Conservation (phyloP, 2,888 invertebrate genomes). For the Drosophila stalkeri region DNA sequence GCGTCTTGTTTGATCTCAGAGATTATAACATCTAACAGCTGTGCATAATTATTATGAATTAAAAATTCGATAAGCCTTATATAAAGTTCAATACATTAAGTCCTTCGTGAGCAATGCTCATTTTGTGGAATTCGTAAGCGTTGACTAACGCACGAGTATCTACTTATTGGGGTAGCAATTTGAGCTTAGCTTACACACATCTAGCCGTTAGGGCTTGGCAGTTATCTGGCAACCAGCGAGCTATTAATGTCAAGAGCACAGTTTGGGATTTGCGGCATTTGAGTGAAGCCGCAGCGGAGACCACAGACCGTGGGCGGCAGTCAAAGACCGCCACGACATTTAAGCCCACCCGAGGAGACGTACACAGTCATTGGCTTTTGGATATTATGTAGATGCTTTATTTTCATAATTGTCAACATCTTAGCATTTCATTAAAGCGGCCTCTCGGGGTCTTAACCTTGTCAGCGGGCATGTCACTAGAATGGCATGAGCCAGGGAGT, state of each 20-base stretch:
- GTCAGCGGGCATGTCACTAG: conserved; percentile 18
- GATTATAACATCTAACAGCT: not conserved
- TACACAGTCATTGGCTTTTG: conserved; percentile 35
- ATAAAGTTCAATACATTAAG: not conserved
- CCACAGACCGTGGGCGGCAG: conserved; percentile 17
- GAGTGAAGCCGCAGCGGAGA: conserved; percentile 26
- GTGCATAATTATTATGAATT: not conserved
- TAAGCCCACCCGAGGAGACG: conserved; percentile 42
- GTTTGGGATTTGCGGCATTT: conserved; percentile 44
- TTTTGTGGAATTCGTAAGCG: not conserved
- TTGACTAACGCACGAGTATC: not conserved
- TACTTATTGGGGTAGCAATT: not conserved
- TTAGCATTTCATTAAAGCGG: conserved; percentile 50
- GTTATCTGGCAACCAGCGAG: conserved; percentile 27
- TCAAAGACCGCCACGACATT: conserved; percentile 28
- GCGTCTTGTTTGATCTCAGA: not conserved
- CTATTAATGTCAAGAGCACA: conserved; percentile 38
- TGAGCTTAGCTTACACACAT: conserved; percentile 1
- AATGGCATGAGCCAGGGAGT: conserved; percentile 6
- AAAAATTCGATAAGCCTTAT: not conserved
- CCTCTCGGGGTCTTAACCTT: conserved; percentile 4
- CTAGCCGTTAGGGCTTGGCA: not conserved
- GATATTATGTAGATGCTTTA: conserved; percentile 36
- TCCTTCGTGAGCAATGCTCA: not conserved
- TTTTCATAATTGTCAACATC: conserved; percentile 65